Evolutionary conservation across 2,113 vertebrate genomes (phyloP).

Genomic region (Prolemur simus): DNA sequence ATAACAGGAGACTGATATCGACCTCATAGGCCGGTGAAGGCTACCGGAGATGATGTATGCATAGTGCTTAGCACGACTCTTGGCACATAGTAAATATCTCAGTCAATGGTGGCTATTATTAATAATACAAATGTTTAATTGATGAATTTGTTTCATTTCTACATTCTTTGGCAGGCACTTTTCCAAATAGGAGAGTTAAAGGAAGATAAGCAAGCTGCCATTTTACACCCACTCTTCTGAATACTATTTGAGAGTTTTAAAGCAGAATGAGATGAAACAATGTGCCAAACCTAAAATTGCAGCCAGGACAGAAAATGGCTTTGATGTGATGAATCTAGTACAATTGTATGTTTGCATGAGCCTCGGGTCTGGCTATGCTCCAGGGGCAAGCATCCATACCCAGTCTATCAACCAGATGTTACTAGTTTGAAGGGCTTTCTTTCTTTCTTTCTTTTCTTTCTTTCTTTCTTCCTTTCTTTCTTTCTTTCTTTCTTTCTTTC

Average conservation of each 20-base stretch:
- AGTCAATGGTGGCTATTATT: background rate
- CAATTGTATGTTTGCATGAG: slow-evolving; percentile 52
- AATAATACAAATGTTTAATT: background rate
- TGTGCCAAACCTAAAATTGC: slow-evolving; percentile 24
- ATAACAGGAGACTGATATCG: background rate
- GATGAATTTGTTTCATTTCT: slow-evolving; percentile 9
- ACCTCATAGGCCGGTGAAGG: background rate
- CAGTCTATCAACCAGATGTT: slow-evolving; percentile 37
- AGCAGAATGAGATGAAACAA: slow-evolving; percentile 15
- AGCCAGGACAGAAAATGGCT: slow-evolving; percentile 33
- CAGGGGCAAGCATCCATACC: background rate
- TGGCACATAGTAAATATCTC: background rate
- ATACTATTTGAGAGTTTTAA: slow-evolving; percentile 16
- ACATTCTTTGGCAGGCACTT: background rate
- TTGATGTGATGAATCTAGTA: background rate
- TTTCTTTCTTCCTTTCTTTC: background rate
- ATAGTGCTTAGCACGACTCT: background rate
- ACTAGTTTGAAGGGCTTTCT: background rate
- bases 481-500: background rate
- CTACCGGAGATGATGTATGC: background rate
- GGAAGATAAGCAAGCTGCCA: background rate
- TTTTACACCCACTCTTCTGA: background rate
- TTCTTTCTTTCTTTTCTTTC: background rate
- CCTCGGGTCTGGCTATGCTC: background rate
- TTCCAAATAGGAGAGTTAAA: slow-evolving; percentile 9